Evolutionary conservation across 2,113 vertebrate genomes (phyloP).

Genomic region (Trogon melanurus): DNA sequence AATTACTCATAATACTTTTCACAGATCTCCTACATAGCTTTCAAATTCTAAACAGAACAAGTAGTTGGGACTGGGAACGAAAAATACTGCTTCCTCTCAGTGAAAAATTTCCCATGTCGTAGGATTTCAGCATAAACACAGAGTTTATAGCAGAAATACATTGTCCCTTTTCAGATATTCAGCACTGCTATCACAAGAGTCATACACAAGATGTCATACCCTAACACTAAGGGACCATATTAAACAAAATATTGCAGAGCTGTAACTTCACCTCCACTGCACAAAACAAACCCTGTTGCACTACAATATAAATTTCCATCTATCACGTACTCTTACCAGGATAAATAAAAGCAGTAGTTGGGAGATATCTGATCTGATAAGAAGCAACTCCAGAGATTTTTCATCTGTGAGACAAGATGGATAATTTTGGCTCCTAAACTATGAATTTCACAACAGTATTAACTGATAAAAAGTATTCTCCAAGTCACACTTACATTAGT

Average conservation of each 20-base stretch:
- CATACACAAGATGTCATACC: not conserved
- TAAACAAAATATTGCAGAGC: constrained; percentile 34
- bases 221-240: not conserved
- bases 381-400: not conserved
- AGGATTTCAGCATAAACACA: not conserved
- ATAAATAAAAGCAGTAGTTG: constrained; percentile 48
- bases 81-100: not conserved
- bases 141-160: not conserved
- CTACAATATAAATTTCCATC: not conserved
- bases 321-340: not conserved
- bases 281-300: constrained; percentile 27
- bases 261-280: not conserved
- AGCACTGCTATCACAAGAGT: not conserved
- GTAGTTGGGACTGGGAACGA: not conserved
- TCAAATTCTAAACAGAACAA: not conserved
- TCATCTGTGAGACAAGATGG: not conserved
- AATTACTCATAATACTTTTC: not conserved
- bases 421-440: not conserved
- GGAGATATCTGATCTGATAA: not conserved
- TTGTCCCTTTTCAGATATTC: not conserved
- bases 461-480: not conserved
- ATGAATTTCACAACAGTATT: not conserved
- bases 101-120: not conserved
- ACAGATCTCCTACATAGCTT: not conserved
- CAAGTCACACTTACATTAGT: not conserved